Conservation (phyloP, 1,140 invertebrate genomes). For the Polypedilum vanderplanki region DNA sequence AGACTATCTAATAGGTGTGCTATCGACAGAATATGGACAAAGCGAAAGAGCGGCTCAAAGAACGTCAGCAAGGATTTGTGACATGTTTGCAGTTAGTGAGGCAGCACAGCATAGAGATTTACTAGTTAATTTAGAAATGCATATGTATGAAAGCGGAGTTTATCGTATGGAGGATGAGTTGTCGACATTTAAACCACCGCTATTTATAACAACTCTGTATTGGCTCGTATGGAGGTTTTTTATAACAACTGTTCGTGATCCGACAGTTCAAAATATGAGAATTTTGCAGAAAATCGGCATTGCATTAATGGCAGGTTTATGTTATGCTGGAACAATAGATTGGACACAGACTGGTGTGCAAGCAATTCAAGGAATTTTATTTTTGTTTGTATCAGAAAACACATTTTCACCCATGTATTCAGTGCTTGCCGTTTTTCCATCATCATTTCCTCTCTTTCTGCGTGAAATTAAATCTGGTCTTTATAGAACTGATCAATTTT, state of each 20-base stretch:
- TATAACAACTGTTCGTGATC: conserved; percentile 61
- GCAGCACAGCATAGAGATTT: conserved; percentile 66
- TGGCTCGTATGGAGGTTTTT: conserved; percentile 64
- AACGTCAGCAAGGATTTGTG: conserved; percentile 63
- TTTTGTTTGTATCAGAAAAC: conserved; percentile 79
- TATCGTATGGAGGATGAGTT: conserved; percentile 40
- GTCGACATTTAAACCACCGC: conserved; percentile 46
- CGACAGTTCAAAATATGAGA: conserved; percentile 59
- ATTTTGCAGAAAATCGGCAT: conserved; percentile 74
- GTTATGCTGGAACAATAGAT: conserved; percentile 61
- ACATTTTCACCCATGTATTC: conserved; percentile 82
- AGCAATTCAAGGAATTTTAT: conserved; percentile 72
- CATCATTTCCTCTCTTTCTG: conserved; percentile 67
- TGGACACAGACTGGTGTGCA: conserved; percentile 70
- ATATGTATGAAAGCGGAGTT: conserved; percentile 47
- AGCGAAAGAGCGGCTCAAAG: conserved; percentile 55
- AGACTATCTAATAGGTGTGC: conserved; percentile 81
- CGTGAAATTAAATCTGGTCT: conserved; percentile 70
- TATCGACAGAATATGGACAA: conserved; percentile 71
- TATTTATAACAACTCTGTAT: conserved; percentile 57
- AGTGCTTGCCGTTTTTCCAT: conserved; percentile 68
- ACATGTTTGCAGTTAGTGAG: conserved; percentile 68
- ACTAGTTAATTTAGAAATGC: conserved; percentile 58
- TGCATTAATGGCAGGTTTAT: conserved; percentile 67
- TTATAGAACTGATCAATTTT: conserved; percentile 66